Evolutionary conservation across 2,888 invertebrate genomes (phyloP).

Genomic region (Macaria liturata): DNA sequence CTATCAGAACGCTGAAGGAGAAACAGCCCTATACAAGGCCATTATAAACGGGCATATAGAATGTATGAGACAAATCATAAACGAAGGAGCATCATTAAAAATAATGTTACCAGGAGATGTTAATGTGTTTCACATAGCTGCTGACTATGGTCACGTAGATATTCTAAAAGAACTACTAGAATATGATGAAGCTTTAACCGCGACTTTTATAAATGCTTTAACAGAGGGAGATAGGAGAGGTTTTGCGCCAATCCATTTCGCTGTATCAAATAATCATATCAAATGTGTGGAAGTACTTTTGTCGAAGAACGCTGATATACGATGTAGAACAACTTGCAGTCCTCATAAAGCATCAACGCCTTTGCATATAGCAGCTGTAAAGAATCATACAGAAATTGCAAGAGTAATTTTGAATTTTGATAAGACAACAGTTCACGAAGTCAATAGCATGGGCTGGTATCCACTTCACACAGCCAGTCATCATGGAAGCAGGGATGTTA

Average conservation of each 20-base stretch:
- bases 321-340: constrained; percentile 65
- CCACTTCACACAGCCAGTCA: constrained; percentile 77
- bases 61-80: constrained; percentile 70
- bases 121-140: constrained; percentile 84
- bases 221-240: constrained; percentile 67
- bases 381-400: constrained; percentile 66
- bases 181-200: constrained; percentile 60
- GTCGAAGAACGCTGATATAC: constrained; percentile 69
- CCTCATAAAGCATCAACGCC: constrained; percentile 72
- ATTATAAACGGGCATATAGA: constrained; percentile 64
- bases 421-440: constrained; percentile 68
- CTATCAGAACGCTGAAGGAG: constrained; percentile 70
- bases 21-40: constrained; percentile 77
- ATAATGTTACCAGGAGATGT: constrained; percentile 68
- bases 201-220: constrained; percentile 55
- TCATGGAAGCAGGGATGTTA: constrained; percentile 84
- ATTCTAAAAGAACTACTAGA: constrained; percentile 80
- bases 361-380: constrained; percentile 72
- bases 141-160: constrained; percentile 78
- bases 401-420: constrained; percentile 64
- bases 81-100: constrained; percentile 72
- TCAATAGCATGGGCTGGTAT: constrained; percentile 59
- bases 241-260: constrained; percentile 79
- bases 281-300: constrained; percentile 74
- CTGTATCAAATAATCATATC: constrained; percentile 77